Base-by-base conservation (phyloP, 2,888 invertebrate genomes). In the Heliconius charithonia region DNA sequence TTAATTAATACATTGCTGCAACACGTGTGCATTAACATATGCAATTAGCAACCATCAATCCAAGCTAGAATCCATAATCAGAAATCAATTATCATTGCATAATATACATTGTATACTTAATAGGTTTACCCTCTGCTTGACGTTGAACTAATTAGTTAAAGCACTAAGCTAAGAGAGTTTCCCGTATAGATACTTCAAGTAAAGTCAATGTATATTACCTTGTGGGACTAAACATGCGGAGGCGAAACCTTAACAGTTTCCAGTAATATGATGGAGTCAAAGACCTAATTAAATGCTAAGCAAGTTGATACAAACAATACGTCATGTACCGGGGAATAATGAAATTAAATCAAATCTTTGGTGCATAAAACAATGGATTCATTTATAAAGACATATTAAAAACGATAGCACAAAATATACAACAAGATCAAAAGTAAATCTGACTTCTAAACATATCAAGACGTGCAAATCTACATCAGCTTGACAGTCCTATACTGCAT, bases 51-150 rank as follows among this genome's bases (percentile, higher is more conserved):
- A 82, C 81, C 75, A 81, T 81, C 76, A 81, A 75, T 76, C 83
- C 75, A 72, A 65, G 45, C 56, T 41, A 69, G 79, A 74, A 81
- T 82, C 67, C 78, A 75, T 81, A 83, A 83, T 83, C 86, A 85
- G 86, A 85, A 87, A 87, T 90, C 79, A 86, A 92, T 92, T 90
- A 92, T 90, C 90, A 87, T 85, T 85, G 89, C 88, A 88, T 87
- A 85, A 86, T 86, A 85, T 84, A 88, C 86, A 89, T 89, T 90
- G 90, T 91, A 90, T 88, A 86, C 88, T 87, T 89, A 91, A 90
- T 89, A 87, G 88, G 88, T 88, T 87, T 87, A 88, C 87, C 85
- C 83, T 82, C 86, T 85, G 88, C 88, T 89, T 88, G 86, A 86
- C 88, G 86, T 85, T 89, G 87, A 89, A 89, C 87, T 90, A 91